Conservation (phyloP, 2,797 vertebrate species). For the Spea hammondii region DNA sequence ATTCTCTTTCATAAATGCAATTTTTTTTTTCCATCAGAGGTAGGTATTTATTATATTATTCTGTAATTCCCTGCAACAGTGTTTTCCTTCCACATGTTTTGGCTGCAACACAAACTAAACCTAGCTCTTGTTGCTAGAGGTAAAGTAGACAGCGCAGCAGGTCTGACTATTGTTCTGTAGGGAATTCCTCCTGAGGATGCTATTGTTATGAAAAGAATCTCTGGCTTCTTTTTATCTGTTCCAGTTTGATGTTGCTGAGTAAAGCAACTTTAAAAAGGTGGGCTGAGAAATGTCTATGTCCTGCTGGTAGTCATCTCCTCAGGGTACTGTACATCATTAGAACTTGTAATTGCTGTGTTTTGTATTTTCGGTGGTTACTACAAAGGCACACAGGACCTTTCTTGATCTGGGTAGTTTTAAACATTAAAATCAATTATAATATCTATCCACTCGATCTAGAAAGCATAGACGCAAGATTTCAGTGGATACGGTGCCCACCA, state of each 20-base stretch:
- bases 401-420: background rate
- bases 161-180: background rate
- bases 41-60: too few relatives aligned
- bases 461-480: too few relatives aligned
- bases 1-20: too few relatives aligned
- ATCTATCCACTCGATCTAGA: too few relatives aligned
- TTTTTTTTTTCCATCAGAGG: too few relatives aligned
- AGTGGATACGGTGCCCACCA: too few relatives aligned
- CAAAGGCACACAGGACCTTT: background rate
- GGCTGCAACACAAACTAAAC: background rate
- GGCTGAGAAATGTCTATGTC: slow-evolving; percentile 26
- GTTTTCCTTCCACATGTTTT: background rate
- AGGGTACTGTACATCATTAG: slow-evolving; percentile 9
- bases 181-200: background rate
- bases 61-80: too few relatives aligned
- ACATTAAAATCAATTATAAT: background rate
- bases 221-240: slow-evolving; percentile 10
- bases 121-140: background rate
- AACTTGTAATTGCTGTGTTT: slow-evolving; percentile 23
- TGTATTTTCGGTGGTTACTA: background rate
- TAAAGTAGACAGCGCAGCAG: background rate
- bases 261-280: slow-evolving; percentile 32
- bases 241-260: slow-evolving; percentile 16
- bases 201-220: slow-evolving; percentile 33
- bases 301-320: slow-evolving; percentile 20